phyloP scores from a whole-genome alignment of 1,140 invertebrate species.

The Arctopsyche grandis region DNA sequence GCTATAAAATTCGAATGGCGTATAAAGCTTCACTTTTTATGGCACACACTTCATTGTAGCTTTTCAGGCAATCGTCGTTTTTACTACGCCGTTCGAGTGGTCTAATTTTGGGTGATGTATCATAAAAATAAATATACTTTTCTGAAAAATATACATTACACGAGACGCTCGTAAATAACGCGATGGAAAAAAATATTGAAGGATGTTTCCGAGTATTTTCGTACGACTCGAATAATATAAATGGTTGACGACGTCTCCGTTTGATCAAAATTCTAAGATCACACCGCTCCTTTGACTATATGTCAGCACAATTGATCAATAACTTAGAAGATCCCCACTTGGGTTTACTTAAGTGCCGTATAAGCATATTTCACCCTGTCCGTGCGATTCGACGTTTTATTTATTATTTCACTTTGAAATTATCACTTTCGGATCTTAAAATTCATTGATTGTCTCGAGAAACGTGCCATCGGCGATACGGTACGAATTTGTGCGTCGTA shows the following conservation, averaged over 20 bases:
- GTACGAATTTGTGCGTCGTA: no score
- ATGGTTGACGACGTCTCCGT: not conserved
- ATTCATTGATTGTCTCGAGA: no score
- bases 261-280: conserved; percentile 19
- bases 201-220: not conserved
- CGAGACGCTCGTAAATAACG: no score
- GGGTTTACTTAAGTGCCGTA: not conserved
- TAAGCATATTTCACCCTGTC: not conserved
- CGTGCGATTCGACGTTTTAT: not conserved
- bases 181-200: no score
- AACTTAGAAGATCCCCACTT: conserved; percentile 9
- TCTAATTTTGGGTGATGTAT: conserved; percentile 6
- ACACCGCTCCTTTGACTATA: not conserved
- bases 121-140: conserved; percentile 17
- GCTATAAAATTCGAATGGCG: not conserved
- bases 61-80: conserved; percentile 13
- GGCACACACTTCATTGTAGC: not conserved
- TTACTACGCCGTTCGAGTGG: conserved; percentile 14
- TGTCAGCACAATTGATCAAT: conserved; percentile 15
- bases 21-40: conserved; percentile 25
- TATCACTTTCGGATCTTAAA: no score
- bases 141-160: not conserved
- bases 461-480: no score
- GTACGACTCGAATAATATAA: not conserved
- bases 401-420: no score